Base-by-base conservation (phyloP, 2,888 invertebrate genomes). In the Mesorhabditis spiculigera region DNA sequence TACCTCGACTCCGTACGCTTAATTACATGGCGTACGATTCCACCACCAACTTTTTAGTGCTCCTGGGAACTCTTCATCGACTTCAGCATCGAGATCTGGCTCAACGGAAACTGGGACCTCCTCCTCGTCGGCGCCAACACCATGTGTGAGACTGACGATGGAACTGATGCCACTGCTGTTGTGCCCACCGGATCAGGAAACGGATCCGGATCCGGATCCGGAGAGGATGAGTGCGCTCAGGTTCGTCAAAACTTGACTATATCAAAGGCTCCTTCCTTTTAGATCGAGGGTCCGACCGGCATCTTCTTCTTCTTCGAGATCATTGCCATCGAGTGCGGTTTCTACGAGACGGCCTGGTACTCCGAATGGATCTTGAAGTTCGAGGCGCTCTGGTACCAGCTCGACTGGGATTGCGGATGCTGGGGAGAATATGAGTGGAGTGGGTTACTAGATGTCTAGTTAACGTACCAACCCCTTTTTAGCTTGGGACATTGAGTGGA, bases 381-480 rank as follows among this genome's bases (percentile, higher is more conserved):
- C 50, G 13, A 50, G 50, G 50, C 50, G 50, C 6, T 50, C 50
- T 50, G 6, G 8, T 50, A 10, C 50, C 13, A 6, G 13, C 50
- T 50, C 50, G 50, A 50, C 50, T 50, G 50, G 50, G 50, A 50
- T 50, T 50, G 50, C 50, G 50, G 50, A 50, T 50, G 50, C 50
- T 50, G 50, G 50, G 50, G 50, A 50, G 50, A 50, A 13, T 50
- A 10, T 13, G 13, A 10, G 8, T 50, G 50, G 50, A 50, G 50
- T 50, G 50, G 13, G 50, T 50, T n/a, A n/a, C n/a, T n/a, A n/a
- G n/a, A n/a, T n/a, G 6, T 50, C 6, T 50, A 13, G 8, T n/a
- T n/a, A n/a, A n/a, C n/a, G n/a, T n/a, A 50, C 8, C 13, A 50
- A 50, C 6, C 6, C 13, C 13, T 50, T 10, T 50, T 13, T 50